Conservation (phyloP, 2,888 invertebrate species). For the Leptopterna dolabrata region DNA sequence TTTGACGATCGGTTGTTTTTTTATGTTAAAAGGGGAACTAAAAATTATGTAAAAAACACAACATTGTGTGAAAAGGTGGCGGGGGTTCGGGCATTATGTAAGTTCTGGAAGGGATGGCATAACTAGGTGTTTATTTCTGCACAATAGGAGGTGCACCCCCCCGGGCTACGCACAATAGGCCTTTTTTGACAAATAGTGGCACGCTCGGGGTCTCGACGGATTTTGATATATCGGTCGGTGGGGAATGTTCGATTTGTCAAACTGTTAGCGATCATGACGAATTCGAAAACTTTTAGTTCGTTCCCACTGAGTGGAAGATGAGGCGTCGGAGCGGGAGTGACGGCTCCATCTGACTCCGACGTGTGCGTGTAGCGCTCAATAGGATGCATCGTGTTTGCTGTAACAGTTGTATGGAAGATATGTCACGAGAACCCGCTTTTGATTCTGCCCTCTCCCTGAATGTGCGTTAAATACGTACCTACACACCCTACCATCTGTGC, state of each 20-base stretch:
- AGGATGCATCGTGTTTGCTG: background rate
- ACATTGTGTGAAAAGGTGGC: background rate
- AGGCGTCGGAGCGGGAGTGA: background rate
- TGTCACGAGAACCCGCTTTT: too few relatives aligned
- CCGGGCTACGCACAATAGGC: slow-evolving; percentile 10
- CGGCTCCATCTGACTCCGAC: slow-evolving; percentile 43
- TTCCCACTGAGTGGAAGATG: background rate
- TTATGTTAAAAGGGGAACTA: background rate
- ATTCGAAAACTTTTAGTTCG: slow-evolving; percentile 35
- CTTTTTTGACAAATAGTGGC: slow-evolving; percentile 49
- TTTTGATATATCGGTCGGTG: slow-evolving; percentile 29
- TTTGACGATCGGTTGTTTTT: background rate
- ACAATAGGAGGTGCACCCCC: slow-evolving; percentile 35
- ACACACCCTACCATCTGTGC: too few relatives aligned
- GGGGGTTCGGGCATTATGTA: slow-evolving; percentile 26
- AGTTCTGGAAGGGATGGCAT: slow-evolving; percentile 38
- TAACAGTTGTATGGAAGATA: background rate
- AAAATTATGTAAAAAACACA: background rate
- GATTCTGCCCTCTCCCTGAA: too few relatives aligned
- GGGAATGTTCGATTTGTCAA: slow-evolving; percentile 44
- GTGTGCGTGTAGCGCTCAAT: slow-evolving; percentile 6
- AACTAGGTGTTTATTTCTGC: slow-evolving; percentile 50
- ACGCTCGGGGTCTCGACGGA: slow-evolving; percentile 15
- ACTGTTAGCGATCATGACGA: slow-evolving; percentile 46
- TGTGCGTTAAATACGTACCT: too few relatives aligned